Conservation (phyloP, 2,113 vertebrate genomes). For the Sialia sialis region DNA sequence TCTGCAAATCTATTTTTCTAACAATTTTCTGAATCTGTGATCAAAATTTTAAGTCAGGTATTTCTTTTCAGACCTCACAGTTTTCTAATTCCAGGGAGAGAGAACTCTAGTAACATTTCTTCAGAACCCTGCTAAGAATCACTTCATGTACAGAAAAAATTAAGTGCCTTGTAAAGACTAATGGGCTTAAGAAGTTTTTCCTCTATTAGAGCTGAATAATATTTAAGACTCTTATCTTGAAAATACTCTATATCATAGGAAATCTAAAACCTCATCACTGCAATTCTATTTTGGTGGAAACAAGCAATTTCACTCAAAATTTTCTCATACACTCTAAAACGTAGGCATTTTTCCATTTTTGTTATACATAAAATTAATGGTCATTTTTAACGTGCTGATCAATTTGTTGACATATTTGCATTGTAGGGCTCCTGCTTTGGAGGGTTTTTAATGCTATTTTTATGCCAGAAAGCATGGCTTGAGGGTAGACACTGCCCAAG, state of each 20-base stretch:
- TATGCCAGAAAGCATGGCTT: neutral
- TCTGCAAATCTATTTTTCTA: constrained; percentile 5
- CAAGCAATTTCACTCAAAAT: neutral
- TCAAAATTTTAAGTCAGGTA: neutral
- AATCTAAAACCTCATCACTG: neutral
- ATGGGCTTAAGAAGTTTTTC: neutral
- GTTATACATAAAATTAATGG: neutral
- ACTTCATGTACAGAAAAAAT: neutral
- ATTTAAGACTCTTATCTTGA: neutral
- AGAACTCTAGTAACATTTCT: neutral
- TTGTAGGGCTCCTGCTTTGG: neutral
- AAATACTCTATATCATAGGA: neutral
- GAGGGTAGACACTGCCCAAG: neutral
- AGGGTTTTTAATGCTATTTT: rapidly evolving
- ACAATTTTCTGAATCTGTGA: constrained; percentile 2
- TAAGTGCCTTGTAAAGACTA: neutral
- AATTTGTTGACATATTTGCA: neutral
- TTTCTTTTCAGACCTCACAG: neutral
- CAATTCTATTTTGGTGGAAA: neutral
- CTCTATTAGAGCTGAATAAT: neutral
- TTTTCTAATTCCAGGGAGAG: neutral
- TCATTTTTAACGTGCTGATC: neutral
- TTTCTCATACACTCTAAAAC: neutral
- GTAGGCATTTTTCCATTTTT: neutral
- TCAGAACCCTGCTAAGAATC: neutral